Evolutionary conservation across 1,140 invertebrate genomes (phyloP), one percentile per base, ranked within the genome.

Genomic region (Trachymyrmex septentrionalis): DNA sequence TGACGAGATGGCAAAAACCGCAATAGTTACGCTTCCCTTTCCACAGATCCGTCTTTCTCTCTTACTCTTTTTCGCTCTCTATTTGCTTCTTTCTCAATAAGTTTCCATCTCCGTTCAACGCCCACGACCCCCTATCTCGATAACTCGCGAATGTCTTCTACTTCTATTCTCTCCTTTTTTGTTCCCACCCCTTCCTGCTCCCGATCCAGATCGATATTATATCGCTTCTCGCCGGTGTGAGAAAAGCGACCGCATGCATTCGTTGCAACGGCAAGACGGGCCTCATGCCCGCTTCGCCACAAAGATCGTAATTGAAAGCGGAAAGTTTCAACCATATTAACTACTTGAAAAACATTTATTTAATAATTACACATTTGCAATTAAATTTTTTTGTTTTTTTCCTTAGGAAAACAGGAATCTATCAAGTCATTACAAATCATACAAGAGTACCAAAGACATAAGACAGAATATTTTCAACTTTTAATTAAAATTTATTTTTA

Each of bases 1-100:
- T 92, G 92, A 94, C 92, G 92, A 69, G 77, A 81, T 90, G 72
- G 90, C 91, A 95, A 94, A 94, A 94, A 94, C 89, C 91, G 67
- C 84, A 88, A 81, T 90, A 92, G 91, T 93, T 92, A 92, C 91
- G 89, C 91, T 91, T 92, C 90, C 91, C 92, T 92, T 91, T 90
- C 30, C 50, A 55, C 57, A 66, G 59, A 38, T 53, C 84, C 38
- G 19, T 63, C 48, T 38, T 14, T 53, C 69, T 59, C 55, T 63
- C 86, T 88, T 69, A 19, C 86, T 87, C 87, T 89, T 87, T 67
- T 87, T 91, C 53, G 21, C 38, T 48, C 86, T 59, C 76, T 66
- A 55, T 86, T 82, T 89, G 38, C 48, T 72, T 66, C 77, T 90
- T 77, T 61, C 53, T 57, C 55, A 38, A 19, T 59, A 77, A 85